These are phyloP conservation scores for Ciconia stormi DNA, from an alignment of 2,113 vertebrate species.

Conservation along the genomic window DNA sequence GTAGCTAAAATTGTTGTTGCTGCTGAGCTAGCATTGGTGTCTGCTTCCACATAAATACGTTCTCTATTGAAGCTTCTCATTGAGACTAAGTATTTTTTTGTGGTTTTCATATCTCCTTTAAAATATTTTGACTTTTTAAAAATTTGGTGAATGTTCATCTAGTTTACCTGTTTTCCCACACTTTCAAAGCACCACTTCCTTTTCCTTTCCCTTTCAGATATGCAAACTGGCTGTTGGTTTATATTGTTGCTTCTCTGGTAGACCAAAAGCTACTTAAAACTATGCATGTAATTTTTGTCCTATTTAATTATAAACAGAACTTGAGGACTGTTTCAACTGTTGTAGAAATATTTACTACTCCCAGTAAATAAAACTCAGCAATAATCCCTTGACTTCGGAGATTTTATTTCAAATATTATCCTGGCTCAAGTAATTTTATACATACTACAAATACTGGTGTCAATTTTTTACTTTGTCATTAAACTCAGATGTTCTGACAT, in stretches of 20 bases:
- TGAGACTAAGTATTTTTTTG: neutral
- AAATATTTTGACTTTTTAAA: neutral
- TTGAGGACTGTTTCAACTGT: neutral
- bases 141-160: neutral
- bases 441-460: neutral
- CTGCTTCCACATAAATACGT: neutral
- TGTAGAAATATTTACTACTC: neutral
- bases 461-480: neutral
- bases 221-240: neutral
- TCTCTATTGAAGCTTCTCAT: neutral
- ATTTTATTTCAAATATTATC: conserved; percentile 44
- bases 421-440: conserved; percentile 3
- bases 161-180: neutral
- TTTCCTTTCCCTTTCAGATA: neutral
- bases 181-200: neutral
- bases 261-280: neutral
- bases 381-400: neutral
- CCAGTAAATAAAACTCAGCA: neutral
- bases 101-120: neutral
- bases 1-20: neutral
- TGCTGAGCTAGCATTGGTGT: neutral
- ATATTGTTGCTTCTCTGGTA: neutral
- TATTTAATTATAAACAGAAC: neutral
- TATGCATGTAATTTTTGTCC: neutral
- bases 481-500: neutral